Evolutionary conservation across 2,113 vertebrate genomes (phyloP).

Genomic region (Sakesphorus luctuosus): DNA sequence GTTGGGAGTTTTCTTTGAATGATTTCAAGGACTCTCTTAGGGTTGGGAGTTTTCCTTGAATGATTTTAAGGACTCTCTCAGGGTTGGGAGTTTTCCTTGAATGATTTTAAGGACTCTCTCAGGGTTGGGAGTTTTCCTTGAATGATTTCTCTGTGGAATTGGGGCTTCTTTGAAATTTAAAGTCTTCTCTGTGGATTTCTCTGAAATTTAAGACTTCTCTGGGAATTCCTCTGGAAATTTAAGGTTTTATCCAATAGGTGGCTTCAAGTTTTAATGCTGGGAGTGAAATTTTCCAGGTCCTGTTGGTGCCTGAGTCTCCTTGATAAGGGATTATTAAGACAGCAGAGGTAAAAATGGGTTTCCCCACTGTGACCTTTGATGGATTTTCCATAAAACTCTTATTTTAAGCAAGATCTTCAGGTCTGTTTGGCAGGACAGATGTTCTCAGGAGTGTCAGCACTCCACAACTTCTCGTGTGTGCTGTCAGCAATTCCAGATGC

Average conservation of each 20-base stretch:
- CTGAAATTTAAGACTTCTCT: background rate
- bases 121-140: too few relatives aligned
- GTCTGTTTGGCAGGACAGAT: background rate
- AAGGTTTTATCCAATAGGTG: background rate
- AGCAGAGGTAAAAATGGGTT: background rate
- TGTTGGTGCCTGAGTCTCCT: background rate
- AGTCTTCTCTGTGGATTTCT: too few relatives aligned
- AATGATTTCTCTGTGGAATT: too few relatives aligned
- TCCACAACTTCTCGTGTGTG: fast-evolving
- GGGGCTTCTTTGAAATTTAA: background rate
- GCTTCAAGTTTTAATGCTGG: background rate
- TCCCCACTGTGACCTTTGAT: fast-evolving
- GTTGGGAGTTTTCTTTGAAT: too few relatives aligned
- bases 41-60: too few relatives aligned
- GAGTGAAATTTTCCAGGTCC: background rate
- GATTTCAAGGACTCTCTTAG: too few relatives aligned
- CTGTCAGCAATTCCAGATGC: background rate
- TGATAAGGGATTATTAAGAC: background rate
- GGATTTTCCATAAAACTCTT: background rate
- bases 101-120: too few relatives aligned
- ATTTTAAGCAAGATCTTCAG: background rate
- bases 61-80: too few relatives aligned
- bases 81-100: too few relatives aligned
- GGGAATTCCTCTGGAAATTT: background rate
- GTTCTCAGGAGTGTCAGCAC: fast-evolving